Evolutionary conservation across 2,797 vertebrate genomes (phyloP).

Genomic region (Taenioides sp.): DNA sequence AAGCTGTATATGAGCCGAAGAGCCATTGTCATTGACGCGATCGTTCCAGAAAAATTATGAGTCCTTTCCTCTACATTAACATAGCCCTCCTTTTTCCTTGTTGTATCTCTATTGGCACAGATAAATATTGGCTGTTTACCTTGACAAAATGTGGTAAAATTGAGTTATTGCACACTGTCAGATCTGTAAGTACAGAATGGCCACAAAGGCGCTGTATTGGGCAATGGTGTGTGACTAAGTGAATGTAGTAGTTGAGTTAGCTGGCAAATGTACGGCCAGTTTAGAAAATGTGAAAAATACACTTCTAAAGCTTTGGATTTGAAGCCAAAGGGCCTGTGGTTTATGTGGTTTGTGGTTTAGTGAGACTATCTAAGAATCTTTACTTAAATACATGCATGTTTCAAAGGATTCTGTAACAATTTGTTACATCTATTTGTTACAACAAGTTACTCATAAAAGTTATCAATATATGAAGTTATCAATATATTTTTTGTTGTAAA

Average conservation of each 20-base stretch:
- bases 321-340: not conserved
- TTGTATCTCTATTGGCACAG: conserved; percentile 7
- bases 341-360: not conserved
- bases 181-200: not conserved
- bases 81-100: conserved; percentile 14
- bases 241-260: not conserved
- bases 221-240: not conserved
- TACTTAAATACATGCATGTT: not conserved
- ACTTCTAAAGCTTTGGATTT: not conserved
- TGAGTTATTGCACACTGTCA: not conserved
- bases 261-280: not conserved
- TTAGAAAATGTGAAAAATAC: not conserved
- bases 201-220: not conserved
- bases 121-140: not conserved
- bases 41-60: conserved; percentile 2
- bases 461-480: too few species aligned
- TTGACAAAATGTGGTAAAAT: not conserved
- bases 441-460: too few species aligned
- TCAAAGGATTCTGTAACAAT: not conserved
- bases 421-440: not conserved
- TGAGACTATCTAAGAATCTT: not conserved
- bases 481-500: not conserved
- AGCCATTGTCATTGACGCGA: conserved; percentile 1
- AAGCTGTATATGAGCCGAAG: not conserved
- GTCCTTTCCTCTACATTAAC: not conserved